phyloP scores from a whole-genome alignment of 2,797 vertebrate genomes.

The Paedocypris micromegethes region DNA sequence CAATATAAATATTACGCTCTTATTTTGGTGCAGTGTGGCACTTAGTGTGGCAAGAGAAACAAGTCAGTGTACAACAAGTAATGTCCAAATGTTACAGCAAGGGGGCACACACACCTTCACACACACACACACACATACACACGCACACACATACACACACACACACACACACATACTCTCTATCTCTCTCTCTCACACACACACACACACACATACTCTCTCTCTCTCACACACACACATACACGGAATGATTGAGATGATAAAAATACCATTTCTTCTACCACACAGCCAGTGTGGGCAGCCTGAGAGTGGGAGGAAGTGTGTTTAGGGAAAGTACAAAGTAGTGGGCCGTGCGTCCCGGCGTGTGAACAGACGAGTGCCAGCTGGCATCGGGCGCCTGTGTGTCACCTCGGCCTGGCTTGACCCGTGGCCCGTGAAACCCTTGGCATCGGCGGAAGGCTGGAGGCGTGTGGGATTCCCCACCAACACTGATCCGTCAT shows the following conservation, averaged over 20 bases:
- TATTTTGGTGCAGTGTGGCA: too few relatives aligned
- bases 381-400: slow-evolving; percentile 64
- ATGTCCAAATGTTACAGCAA: too few relatives aligned
- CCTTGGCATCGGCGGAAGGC: slow-evolving; percentile 63
- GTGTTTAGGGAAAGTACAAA: slow-evolving; percentile 31
- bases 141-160: too few relatives aligned
- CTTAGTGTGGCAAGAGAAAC: too few relatives aligned
- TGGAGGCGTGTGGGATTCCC: slow-evolving; percentile 64
- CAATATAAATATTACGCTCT: too few relatives aligned
- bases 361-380: slow-evolving; percentile 49
- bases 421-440: slow-evolving; percentile 48
- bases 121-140: too few relatives aligned
- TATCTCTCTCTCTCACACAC: too few relatives aligned
- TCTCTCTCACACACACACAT: slow-evolving; percentile 10
- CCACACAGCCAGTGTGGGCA: slow-evolving; percentile 14
- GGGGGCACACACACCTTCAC: too few relatives aligned
- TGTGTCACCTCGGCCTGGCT: slow-evolving; percentile 59
- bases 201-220: too few relatives aligned
- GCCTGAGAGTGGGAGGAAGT: slow-evolving; percentile 14
- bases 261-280: slow-evolving; percentile 28
- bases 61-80: too few relatives aligned
- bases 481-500: slow-evolving; percentile 58
- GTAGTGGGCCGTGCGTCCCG: slow-evolving; percentile 36
- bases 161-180: too few relatives aligned
- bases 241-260: slow-evolving; percentile 2